These are phyloP conservation scores for Sprattus sprattus DNA, from an alignment of 2,113 vertebrate species.

Conservation along the genomic window DNA sequence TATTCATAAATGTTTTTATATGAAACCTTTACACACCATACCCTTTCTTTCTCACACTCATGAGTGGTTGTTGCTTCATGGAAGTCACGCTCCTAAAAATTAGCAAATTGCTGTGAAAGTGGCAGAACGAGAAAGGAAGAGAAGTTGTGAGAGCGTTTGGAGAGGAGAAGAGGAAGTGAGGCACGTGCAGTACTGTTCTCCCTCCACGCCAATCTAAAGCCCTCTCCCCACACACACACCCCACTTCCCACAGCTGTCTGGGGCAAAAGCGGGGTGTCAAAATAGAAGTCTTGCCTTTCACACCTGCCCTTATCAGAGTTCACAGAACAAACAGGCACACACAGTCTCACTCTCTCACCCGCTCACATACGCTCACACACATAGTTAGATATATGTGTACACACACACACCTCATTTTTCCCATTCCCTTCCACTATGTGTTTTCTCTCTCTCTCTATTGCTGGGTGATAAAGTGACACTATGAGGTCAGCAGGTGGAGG, in stretches of 20 bases:
- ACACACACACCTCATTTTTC: background rate
- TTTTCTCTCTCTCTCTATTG: background rate
- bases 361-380: background rate
- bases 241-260: background rate
- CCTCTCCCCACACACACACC: background rate
- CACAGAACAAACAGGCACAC: background rate
- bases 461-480: too few relatives aligned
- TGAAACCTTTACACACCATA: background rate
- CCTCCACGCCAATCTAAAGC: background rate
- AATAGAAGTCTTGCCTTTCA: slow-evolving; percentile 10
- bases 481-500: too few relatives aligned
- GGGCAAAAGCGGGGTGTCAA: background rate
- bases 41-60: too few relatives aligned
- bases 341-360: background rate
- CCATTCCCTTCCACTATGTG: background rate
- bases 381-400: background rate
- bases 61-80: too few relatives aligned
- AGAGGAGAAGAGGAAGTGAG: too few relatives aligned
- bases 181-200: too few relatives aligned
- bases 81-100: too few relatives aligned
- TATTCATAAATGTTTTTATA: background rate
- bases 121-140: too few relatives aligned
- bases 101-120: too few relatives aligned
- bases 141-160: too few relatives aligned
- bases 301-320: background rate